Conservation (phyloP, 2,113 vertebrate species). For the Dasyprocta punctata region DNA sequence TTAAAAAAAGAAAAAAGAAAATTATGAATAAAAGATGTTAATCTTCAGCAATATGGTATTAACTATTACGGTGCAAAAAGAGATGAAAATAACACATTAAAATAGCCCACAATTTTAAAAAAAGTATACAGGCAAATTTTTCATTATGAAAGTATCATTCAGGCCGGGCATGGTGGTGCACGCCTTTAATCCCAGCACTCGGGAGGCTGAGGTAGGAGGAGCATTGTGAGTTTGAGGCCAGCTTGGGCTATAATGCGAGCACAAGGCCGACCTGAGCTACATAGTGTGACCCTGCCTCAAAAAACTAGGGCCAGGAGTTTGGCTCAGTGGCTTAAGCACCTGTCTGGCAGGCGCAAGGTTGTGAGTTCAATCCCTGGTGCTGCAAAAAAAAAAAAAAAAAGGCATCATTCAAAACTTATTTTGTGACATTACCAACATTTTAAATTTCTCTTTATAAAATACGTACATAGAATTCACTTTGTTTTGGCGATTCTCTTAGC, state of each 20-base stretch:
- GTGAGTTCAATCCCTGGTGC: too few species aligned
- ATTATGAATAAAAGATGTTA: conserved; percentile 29
- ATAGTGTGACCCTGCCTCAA: too few species aligned
- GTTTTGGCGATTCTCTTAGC: conserved; percentile 26
- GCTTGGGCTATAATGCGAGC: too few species aligned
- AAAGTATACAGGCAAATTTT: conserved; percentile 40
- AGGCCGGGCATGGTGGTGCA: too few species aligned
- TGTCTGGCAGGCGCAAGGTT: too few species aligned
- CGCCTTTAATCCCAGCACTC: too few species aligned
- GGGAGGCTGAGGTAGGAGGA: too few species aligned
- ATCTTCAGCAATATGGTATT: conserved; percentile 42
- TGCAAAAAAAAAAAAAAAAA: too few species aligned
- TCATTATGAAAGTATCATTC: conserved; percentile 41
- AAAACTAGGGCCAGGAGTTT: too few species aligned
- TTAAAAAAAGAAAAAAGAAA: background rate
- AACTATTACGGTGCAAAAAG: conserved; percentile 13
- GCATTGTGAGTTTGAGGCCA: too few species aligned
- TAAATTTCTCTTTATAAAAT: conserved; percentile 14
- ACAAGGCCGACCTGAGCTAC: too few species aligned
- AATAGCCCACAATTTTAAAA: conserved; percentile 30
- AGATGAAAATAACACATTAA: background rate
- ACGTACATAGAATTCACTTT: conserved; percentile 59
- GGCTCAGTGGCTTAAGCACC: too few species aligned
- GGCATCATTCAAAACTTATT: conserved; percentile 43
- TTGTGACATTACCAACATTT: conserved; percentile 26